Evolutionary conservation across 2,888 invertebrate genomes (phyloP), one percentile per base, ranked within the genome.

Genomic region (Latrodectus hesperus): DNA sequence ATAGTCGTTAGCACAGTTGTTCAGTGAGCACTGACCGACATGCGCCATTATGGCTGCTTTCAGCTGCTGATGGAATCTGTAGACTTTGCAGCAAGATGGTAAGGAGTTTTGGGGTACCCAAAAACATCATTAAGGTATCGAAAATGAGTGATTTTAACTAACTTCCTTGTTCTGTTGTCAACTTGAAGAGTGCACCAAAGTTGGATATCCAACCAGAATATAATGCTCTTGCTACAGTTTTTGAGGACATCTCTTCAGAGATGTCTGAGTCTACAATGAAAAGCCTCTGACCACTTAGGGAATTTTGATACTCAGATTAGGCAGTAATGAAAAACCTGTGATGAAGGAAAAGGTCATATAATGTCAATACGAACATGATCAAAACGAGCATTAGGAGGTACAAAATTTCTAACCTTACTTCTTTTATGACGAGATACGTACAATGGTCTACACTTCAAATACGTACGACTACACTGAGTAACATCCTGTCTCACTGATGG

Each of bases 261-360:
- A 22, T 22, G 22, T 1, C 22, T 22, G 22, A 22, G 22, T 22
- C 1, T 22, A 22, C 22, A 1, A 22, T 0, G 92, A 92, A 12
- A 90, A 87, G 90, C 92, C 84, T 92, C 92, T n/a, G 92, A 91
- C 92, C 92, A 38, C 92, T 92, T 90, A 0, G 92, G 91, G 65
- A 65, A 83, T 6, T 22, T 65, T 67, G 4, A 4, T 38, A 38
- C 38, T 1, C 6, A 38, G 38, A 3, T 6, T 6, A 38, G 4
- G 38, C 38, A 38, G 6, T 4, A 38, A 38, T 38, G 38, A 38
- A 38, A 38, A 38, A 0, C 4, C 2, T 38, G 6, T 38, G 38
- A 38, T 38, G 38, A 6, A 38, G 89, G 88, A 16, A 11, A 60
- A 14, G 87, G 80, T 26, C 89, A 88, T n/a, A 89, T 67, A 14